Evolutionary conservation across 1,140 invertebrate genomes (phyloP), one percentile per base, ranked within the genome.

Genomic region (Kradibia gibbosae): DNA sequence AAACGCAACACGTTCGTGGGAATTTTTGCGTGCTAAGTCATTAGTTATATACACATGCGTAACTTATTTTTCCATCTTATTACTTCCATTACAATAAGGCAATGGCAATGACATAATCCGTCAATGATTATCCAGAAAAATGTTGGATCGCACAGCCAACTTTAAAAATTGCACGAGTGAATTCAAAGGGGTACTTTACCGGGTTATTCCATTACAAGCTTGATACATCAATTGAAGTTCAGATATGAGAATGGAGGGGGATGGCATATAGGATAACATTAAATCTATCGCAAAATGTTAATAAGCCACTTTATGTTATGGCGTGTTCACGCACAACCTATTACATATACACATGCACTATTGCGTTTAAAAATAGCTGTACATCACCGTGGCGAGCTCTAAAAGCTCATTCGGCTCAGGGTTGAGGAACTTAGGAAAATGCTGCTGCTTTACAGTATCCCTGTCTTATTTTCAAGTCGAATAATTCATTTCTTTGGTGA

Each of bases 341-440:
- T 17, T 25, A 28, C 25, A n/a, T 0, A n/a, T n/a, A 1, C 22
- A 15, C 31, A 4, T 22, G 28, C 31, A 0, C n/a, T 20, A 25
- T 31, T 53, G 17, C 1, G n/a, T 62, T 0, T 57, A 73, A 65
- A 74, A 80, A 80, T 80, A 80, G 77, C 22, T 20, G 15, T 22
- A 39, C 48, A 42, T 28, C 36, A 36, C 13, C 20, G 60, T 39
- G 36, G 31, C 34, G 25, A 4, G n/a, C 25, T 34, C 28, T 3
- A 45, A 25, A 25, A 70, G n/a, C 50, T 75, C 62, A 75, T 76
- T 76, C 62, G 80, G 65, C 74, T 82, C 65, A 82, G 80, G 80
- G 65, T 82, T 74, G 80, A 82, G 55, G 74, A 82, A 82, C 80
- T 82, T 77, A 31, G 72, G 75, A 70, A 75, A 75, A 75, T 75